Evolutionary conservation across 2,797 vertebrate species (phyloP), one percentile per base, ranked within the genome.

Genomic region (Chanos chanos): DNA sequence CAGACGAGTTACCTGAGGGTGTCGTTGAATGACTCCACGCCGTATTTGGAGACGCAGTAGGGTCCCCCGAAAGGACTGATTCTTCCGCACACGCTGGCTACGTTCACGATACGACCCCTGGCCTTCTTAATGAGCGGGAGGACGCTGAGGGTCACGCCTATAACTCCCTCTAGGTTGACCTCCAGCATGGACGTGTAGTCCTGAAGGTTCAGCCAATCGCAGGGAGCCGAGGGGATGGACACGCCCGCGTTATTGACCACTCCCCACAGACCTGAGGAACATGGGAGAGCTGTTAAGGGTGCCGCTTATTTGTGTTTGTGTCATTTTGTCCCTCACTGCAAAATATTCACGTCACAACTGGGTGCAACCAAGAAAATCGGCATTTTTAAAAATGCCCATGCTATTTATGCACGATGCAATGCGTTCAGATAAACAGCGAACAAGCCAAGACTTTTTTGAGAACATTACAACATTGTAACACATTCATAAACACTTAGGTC

Each of bases 161-260:
- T 88, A 27, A 89, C 84, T 1, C 89, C 89, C 0, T 68, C 63
- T 52, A 91, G 71, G 71, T 91, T 91, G 15, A 91, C 87, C 0
- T 88, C 78, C 67, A 91, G 64, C 85, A 89, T 85, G 12, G 1
- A 57, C 44, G 67, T 85, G 78, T 82, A 91, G 73, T 91, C 87
- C 0, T 86, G 76, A 0, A 89, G 64, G 44, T 72, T 81, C 27
- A 89, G 68, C 88, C 89, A 90, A 7, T 90, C 89, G 1, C 64
- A 63, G 0, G 80, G 78, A 4, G 53, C 85, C 0, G 76, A 41
- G 6, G 88, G 86, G 3, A 82, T 1, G 0, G 86, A 50, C 4
- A 89, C 75, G 0, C 88, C 89, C 0, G 89, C 89, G 0, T 91
- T 90, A 77, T 91, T 90, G 45, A 91, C 87, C 0, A 91, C 75